phyloP scores from a whole-genome alignment of 1,140 invertebrate species.

The Drosophila lowei region DNA sequence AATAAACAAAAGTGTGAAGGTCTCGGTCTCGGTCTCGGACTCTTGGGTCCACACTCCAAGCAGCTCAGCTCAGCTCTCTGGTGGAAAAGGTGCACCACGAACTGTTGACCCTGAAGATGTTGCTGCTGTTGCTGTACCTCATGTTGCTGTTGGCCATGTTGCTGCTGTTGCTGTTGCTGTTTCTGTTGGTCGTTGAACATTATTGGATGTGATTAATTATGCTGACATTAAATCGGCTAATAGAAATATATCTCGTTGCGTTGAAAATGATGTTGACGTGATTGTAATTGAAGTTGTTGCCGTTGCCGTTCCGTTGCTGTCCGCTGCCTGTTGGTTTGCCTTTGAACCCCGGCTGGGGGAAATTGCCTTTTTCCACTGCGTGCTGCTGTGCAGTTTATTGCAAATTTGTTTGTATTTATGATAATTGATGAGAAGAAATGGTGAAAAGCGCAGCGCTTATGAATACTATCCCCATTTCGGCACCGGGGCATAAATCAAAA shows the following conservation, averaged over 20 bases:
- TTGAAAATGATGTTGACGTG: constrained; percentile 80
- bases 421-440: constrained; percentile 76
- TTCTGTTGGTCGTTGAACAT: constrained; percentile 48
- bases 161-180: constrained; percentile 33
- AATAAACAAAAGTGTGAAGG: constrained; percentile 80
- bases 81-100: constrained; percentile 52
- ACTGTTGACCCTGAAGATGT: constrained; percentile 63
- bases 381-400: constrained; percentile 79
- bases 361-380: constrained; percentile 71
- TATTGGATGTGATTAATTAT: constrained; percentile 77
- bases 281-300: constrained; percentile 77
- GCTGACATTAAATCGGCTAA: constrained; percentile 82
- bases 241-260: constrained; percentile 81
- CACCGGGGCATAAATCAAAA: constrained; percentile 68
- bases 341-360: constrained; percentile 66
- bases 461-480: constrained; percentile 66
- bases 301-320: constrained; percentile 33
- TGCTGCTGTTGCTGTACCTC: constrained; percentile 30
- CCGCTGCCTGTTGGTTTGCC: constrained; percentile 51
- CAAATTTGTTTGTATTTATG: constrained; percentile 77
- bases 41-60: background rate
- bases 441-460: constrained; percentile 67
- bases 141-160: constrained; percentile 12
- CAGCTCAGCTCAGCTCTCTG: background rate
- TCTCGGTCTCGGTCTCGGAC: constrained; percentile 22